Evolutionary conservation across 2,888 invertebrate species (phyloP).

Genomic region (Portevinia maculata): DNA sequence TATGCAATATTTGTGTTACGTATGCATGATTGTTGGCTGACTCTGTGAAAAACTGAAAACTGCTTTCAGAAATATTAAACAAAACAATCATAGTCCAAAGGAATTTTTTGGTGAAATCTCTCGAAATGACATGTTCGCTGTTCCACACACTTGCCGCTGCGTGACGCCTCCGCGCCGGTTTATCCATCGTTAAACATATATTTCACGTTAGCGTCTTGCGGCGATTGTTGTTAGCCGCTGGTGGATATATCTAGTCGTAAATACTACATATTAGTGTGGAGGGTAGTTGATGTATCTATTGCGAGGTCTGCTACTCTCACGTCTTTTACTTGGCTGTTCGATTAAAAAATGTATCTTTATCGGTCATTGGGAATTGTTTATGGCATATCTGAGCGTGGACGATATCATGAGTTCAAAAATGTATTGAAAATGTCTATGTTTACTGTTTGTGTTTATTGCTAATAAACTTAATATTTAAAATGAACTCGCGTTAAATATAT

Average conservation of each 20-base stretch:
- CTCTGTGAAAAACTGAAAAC: slow-evolving; percentile 41
- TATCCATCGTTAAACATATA: slow-evolving; percentile 46
- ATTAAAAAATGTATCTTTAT: slow-evolving; percentile 22
- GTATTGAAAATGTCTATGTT: slow-evolving; percentile 2
- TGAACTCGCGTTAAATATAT: too few species aligned
- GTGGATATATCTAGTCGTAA: background rate
- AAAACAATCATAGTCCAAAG: slow-evolving; percentile 18
- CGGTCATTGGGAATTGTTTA: slow-evolving; percentile 41
- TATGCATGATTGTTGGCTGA: background rate
- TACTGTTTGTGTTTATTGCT: background rate
- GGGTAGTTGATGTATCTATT: slow-evolving; percentile 3
- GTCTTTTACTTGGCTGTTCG: slow-evolving; percentile 10
- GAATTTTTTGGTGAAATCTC: slow-evolving; percentile 59
- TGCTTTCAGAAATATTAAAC: slow-evolving; percentile 15
- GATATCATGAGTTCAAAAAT: slow-evolving; percentile 26
- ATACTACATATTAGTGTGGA: background rate
- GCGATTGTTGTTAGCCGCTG: slow-evolving; percentile 31
- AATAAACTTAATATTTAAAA: slow-evolving; percentile 5
- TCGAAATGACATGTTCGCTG: slow-evolving; percentile 56
- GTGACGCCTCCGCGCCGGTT: slow-evolving; percentile 59
- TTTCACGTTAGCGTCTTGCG: slow-evolving; percentile 42
- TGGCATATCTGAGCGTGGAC: slow-evolving; percentile 11
- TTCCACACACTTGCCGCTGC: slow-evolving; percentile 63
- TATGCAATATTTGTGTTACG: slow-evolving; percentile 1
- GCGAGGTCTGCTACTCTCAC: background rate